Base-by-base conservation (phyloP, 1,140 invertebrate genomes). In the Hormaphis cornu region DNA sequence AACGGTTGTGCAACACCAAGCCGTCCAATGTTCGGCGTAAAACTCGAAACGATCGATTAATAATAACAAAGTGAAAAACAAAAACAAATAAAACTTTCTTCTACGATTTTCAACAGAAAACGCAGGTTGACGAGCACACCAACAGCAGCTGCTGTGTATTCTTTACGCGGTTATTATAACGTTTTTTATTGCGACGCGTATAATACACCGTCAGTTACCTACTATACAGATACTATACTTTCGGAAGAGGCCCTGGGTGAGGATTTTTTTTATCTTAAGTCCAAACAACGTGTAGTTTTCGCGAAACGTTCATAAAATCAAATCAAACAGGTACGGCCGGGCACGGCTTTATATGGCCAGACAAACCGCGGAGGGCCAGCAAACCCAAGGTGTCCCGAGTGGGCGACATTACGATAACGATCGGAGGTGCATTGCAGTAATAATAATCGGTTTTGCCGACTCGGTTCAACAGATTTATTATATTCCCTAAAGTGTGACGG, bases 351-450 rank as follows among this genome's bases (percentile, higher is more conserved):
- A 63, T 63, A 63, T 48, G 59, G 59, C 42, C 12, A 10, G 42
- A 10, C 42, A 5, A 46, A 63, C 33, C 37, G 37, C 24, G 42
- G 59, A 63, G 59, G 59, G 59, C 59, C 59, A 44, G 59, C 22
- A 63, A 63, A 63, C 59, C 59, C 42, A 63, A 63, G 59, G 59
- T 63, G 59, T 63, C 59, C 28, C 59, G 42, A 33, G 59, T 63
- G 59, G 59, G 59, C 59, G 59, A 63, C 42, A 63, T n/a, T 28
- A 24, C 48, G 48, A 33, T 63, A 63, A 33, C 35, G 24, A 33
- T 54, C n/a, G 40, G 58, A 63, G 42, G 28, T 33, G 12, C 24
- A 63, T 26, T 20, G 7, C 42, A n/a, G 42, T 46, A 46, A 46
- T 61, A 61, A 61, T 63, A 63, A 63, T 48, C 44, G 28, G 40